These are phyloP conservation scores for Amphipoea lucens DNA, from an alignment of 2,888 invertebrate species.

Conservation along the genomic window DNA sequence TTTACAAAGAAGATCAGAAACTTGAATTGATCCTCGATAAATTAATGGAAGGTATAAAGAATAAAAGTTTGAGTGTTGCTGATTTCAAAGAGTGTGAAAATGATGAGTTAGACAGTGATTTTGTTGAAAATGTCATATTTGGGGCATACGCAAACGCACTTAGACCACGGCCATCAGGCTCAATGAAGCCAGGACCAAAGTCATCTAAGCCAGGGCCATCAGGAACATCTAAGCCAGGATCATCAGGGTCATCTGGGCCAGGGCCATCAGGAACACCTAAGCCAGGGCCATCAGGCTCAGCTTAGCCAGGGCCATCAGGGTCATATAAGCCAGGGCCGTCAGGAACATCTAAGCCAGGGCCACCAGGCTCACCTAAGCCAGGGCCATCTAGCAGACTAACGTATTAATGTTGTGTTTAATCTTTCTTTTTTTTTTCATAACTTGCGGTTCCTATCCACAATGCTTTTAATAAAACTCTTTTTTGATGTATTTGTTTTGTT, in stretches of 20 bases:
- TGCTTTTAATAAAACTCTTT: slow-evolving; percentile 12
- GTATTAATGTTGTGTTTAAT: too few relatives aligned
- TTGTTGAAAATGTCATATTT: slow-evolving; percentile 15
- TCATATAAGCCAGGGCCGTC: not conserved
- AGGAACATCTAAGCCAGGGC: not conserved
- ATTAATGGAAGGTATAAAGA: slow-evolving; percentile 33
- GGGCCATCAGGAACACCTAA: not conserved
- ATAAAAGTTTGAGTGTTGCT: slow-evolving; percentile 5
- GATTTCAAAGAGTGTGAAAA: slow-evolving; percentile 38
- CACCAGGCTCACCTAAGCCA: not conserved
- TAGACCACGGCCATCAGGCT: not conserved
- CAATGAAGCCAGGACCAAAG: not conserved
- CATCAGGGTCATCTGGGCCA: not conserved
- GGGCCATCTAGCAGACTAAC: not conserved
- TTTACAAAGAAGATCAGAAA: slow-evolving; percentile 53
- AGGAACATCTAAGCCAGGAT: not conserved
- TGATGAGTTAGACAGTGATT: slow-evolving; percentile 20
- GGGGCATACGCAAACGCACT: not conserved
- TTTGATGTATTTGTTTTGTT: slow-evolving; percentile 2
- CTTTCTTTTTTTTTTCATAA: not conserved
- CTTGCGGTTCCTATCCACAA: not conserved
- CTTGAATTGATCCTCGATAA: slow-evolving; percentile 64
- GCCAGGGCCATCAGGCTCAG: not conserved
- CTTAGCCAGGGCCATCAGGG: too few relatives aligned
- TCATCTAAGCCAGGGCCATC: not conserved